phyloP scores from a whole-genome alignment of 2,888 invertebrate genomes.

The Tetragonisca angustula region DNA sequence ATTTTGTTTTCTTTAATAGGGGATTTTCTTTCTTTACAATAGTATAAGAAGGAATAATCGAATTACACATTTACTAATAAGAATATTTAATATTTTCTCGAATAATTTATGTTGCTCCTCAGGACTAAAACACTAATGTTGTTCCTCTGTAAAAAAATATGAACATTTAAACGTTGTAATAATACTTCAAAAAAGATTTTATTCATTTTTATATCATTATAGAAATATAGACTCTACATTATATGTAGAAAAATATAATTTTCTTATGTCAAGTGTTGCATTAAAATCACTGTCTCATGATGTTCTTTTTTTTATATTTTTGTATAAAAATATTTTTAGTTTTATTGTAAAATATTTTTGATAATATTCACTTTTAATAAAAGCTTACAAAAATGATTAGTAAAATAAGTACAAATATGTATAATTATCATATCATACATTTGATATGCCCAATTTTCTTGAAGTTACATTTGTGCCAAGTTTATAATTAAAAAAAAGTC shows the following conservation, averaged over 20 bases:
- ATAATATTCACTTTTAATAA: slow-evolving; percentile 36
- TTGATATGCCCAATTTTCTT: slow-evolving; percentile 46
- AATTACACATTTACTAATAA: slow-evolving; percentile 41
- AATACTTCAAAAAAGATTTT: slow-evolving; percentile 22
- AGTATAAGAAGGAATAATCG: slow-evolving; percentile 69
- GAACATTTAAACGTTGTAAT: slow-evolving; percentile 37
- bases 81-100: slow-evolving; percentile 44
- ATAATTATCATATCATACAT: slow-evolving; percentile 25
- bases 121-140: slow-evolving; percentile 50
- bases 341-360: slow-evolving; percentile 43
- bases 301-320: slow-evolving; percentile 3
- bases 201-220: slow-evolving; percentile 28
- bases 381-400: slow-evolving; percentile 19
- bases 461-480: slow-evolving; percentile 61
- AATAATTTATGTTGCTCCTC: slow-evolving; percentile 51
- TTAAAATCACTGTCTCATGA: slow-evolving; percentile 62
- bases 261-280: slow-evolving; percentile 63
- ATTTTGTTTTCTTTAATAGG: slow-evolving; percentile 27
- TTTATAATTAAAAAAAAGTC: slow-evolving; percentile 33
- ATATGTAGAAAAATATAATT: slow-evolving; percentile 20
- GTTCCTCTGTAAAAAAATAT: slow-evolving; percentile 39
- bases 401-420: slow-evolving; percentile 15
- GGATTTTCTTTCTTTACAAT: slow-evolving; percentile 68
- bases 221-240: slow-evolving; percentile 29
- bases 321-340: slow-evolving; percentile 19